These are phyloP conservation scores for Melipona quadrifasciata DNA, from an alignment of 1,140 invertebrate genomes.

Conservation along the genomic window DNA sequence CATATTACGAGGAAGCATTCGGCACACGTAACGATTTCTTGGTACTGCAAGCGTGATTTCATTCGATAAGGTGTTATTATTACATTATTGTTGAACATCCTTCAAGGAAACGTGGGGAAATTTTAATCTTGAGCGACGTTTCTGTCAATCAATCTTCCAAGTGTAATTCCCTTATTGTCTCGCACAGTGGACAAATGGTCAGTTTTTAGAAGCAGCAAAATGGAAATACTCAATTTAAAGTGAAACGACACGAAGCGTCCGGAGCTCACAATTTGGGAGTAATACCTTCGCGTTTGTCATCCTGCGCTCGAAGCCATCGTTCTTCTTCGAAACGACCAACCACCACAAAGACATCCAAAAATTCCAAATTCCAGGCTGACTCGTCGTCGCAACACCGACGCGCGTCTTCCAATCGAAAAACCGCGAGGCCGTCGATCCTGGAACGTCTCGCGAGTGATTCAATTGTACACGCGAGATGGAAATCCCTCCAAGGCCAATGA, in stretches of 20 bases:
- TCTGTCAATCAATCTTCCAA: not conserved
- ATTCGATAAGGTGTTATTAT: not conserved
- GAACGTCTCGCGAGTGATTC: slow-evolving; percentile 17
- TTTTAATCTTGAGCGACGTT: not conserved
- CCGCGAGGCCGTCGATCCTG: not conserved
- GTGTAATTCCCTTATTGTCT: not conserved
- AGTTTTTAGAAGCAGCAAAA: no score
- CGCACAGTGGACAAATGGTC: no score
- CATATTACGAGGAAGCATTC: slow-evolving; percentile 2
- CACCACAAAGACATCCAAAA: not conserved
- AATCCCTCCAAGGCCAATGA: slow-evolving; percentile 64
- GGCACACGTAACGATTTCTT: not conserved
- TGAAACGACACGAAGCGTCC: no score
- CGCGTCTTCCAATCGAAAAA: not conserved
- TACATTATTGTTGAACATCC: not conserved
- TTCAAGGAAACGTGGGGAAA: not conserved
- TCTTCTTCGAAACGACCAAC: not conserved
- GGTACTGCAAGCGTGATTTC: not conserved
- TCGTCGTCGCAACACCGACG: not conserved
- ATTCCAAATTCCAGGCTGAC: not conserved
- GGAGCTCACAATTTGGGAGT: no score
- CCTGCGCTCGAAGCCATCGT: not conserved
- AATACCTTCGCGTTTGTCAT: no score
- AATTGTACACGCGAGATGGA: slow-evolving; percentile 49
- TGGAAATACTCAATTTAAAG: no score